Evolutionary conservation across 2,113 vertebrate genomes (phyloP), one percentile per base, ranked within the genome.

Genomic region (Ceyx cyanopectus): DNA sequence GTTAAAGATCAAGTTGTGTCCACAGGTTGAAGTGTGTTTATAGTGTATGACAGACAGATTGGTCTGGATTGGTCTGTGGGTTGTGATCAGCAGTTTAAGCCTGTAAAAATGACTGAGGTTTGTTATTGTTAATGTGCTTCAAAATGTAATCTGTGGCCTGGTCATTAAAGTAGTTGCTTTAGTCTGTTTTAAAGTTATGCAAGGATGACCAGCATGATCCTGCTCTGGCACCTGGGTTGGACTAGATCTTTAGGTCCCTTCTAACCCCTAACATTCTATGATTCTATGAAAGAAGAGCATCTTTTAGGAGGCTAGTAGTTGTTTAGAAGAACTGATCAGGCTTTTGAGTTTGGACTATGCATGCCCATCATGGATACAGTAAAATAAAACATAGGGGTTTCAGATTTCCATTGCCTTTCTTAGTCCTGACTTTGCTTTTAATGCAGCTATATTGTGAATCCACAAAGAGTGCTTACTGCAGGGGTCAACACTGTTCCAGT

Each of bases 391-490:
- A 50, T 4, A 1, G 1, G 1, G 6, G 19, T 77, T 92, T 60
- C 30, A 43, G 27, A 3, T 81, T 72, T 69, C 76, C 3, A 3
- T 82, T 87, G 48, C 23, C 13, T 58, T 80, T 78, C 20, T 60
- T 90, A 16, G 51, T 94, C 10, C 8, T 45, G 56, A 34, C 32
- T 68, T 86, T 53, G 29, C 54, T 81, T 7, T 66, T 77, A 74
- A 53, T 37, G 30, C 15, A 70, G 8, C 22, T 74, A 12, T 41
- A 7, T 30, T 61, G 20, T 86, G 48, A 63, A 45, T 86, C 34
- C 0, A 2, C 1, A 1, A 11, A 43, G 32, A 30, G 29, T 72
- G 12, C 15, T 43, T 58, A 11, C 1, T 3, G 16, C 23, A 22
- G 32, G 43, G 19, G 14, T 73, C 60, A 56, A 23, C 14, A 7